These are phyloP conservation scores for Rhabdomys dilectus DNA, from an alignment of 2,113 vertebrate species.

Conservation along the genomic window DNA sequence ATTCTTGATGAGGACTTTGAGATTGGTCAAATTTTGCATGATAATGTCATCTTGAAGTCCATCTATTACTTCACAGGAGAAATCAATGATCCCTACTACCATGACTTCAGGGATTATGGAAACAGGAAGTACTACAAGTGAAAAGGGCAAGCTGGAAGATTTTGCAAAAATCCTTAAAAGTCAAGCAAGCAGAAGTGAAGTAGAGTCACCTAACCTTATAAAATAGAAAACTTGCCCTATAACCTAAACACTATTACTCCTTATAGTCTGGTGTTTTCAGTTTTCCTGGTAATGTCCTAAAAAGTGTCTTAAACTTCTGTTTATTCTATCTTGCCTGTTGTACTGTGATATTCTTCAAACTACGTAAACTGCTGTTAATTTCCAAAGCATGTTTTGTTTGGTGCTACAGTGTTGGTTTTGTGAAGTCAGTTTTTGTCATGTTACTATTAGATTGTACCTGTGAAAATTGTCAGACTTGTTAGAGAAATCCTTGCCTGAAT, in stretches of 20 bases:
- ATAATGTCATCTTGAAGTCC: slow-evolving; percentile 95
- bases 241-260: slow-evolving; percentile 95
- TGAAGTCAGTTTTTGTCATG: slow-evolving; percentile 92
- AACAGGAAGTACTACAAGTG: slow-evolving; percentile 63
- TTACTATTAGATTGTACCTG: slow-evolving; percentile 93
- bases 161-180: slow-evolving; percentile 45
- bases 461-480: slow-evolving; percentile 86
- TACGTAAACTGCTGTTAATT: slow-evolving; percentile 90
- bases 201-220: slow-evolving; percentile 90
- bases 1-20: slow-evolving; percentile 91
- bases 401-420: slow-evolving; percentile 94
- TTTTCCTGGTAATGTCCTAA: slow-evolving; percentile 94
- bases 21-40: slow-evolving; percentile 97
- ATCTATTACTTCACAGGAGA: slow-evolving; percentile 95
- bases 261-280: slow-evolving; percentile 98
- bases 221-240: slow-evolving; percentile 87
- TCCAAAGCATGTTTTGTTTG: slow-evolving; percentile 95
- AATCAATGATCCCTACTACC: slow-evolving; percentile 41
- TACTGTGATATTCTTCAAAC: slow-evolving; percentile 90
- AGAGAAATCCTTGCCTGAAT: slow-evolving; percentile 86
- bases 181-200: slow-evolving; percentile 94
- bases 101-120: slow-evolving; percentile 42
- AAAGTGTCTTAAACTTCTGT: slow-evolving; percentile 87
- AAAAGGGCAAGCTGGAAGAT: slow-evolving; percentile 92
- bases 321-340: slow-evolving; percentile 93